Evolutionary conservation across 2,797 vertebrate genomes (phyloP).

Genomic region (Sebastes minor): DNA sequence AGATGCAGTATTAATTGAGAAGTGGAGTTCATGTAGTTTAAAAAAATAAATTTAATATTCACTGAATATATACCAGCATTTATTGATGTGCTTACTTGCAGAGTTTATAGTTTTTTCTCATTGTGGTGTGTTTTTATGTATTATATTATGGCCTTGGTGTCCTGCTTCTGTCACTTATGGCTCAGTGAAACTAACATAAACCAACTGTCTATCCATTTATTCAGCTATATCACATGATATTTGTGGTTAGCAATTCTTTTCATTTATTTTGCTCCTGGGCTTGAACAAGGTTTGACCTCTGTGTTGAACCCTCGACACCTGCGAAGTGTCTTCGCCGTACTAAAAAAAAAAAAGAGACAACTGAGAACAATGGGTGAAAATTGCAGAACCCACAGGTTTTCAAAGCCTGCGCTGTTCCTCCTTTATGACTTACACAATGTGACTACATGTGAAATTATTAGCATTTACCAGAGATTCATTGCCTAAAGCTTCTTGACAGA

Average conservation of each 20-base stretch:
- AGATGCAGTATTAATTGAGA: not conserved
- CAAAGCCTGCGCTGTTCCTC: not conserved
- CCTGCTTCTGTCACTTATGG: not conserved
- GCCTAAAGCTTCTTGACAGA: constrained; percentile 51
- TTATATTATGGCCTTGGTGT: not conserved
- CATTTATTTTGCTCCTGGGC: constrained; percentile 7
- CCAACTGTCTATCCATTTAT: not conserved
- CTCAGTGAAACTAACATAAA: not conserved
- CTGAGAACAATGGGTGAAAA: constrained; percentile 35
- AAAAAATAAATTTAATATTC: not conserved
- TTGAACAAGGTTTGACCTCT: constrained; percentile 12
- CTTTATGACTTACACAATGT: constrained; percentile 13
- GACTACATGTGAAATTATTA: constrained; percentile 30
- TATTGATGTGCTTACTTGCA: not conserved
- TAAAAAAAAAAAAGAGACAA: not conserved
- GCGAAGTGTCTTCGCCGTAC: not conserved
- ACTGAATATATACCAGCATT: not conserved
- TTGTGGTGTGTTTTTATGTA: not conserved
- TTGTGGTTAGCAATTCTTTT: not conserved
- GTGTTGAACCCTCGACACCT: constrained; percentile 1
- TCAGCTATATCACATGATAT: not conserved
- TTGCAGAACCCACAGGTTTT: not conserved
- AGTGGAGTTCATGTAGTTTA: not conserved
- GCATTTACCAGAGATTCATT: constrained; percentile 48
- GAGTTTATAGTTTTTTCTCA: not conserved